Conservation (phyloP, 2,888 invertebrate genomes). For the Trissoscelio sp. region DNA sequence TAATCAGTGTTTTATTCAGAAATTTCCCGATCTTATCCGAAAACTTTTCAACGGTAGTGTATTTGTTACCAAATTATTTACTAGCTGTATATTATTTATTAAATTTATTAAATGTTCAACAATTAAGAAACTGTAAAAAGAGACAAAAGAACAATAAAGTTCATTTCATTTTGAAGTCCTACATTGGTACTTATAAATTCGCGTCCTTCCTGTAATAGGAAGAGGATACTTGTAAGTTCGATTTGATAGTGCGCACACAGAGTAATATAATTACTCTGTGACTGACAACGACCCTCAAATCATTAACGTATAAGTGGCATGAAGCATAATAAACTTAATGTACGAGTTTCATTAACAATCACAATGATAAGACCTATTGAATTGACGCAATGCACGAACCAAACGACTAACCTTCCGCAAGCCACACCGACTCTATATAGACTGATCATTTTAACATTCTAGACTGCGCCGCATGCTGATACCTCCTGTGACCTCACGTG, state of each 20-base stretch:
- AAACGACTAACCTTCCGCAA: conserved; percentile 60
- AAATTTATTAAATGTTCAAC: no score
- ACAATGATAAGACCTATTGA: conserved; percentile 63
- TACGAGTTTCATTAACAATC: conserved; percentile 70
- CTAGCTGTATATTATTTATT: no score
- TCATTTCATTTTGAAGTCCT: no score
- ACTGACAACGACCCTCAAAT: conserved; percentile 65
- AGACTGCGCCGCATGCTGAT: conserved; percentile 42
- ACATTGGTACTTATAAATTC: conserved; percentile 11
- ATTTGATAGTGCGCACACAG: conserved; percentile 34
- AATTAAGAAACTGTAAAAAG: no score
- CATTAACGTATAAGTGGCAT: conserved; percentile 67
- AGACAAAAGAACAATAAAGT: no score
- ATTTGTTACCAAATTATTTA: no score
- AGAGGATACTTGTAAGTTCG: conserved; percentile 45
- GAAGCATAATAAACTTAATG: conserved; percentile 69
- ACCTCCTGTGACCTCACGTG: conserved; percentile 53
- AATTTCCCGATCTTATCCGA: no score
- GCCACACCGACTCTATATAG: conserved; percentile 46
- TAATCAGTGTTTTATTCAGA: no score
- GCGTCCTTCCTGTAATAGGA: conserved; percentile 53
- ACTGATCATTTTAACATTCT: conserved; percentile 56
- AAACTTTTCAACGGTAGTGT: no score
- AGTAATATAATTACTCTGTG: conserved; percentile 54
- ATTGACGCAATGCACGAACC: conserved; percentile 52